Evolutionary conservation across 2,113 vertebrate species (phyloP).

Genomic region (Daboia siamensis): DNA sequence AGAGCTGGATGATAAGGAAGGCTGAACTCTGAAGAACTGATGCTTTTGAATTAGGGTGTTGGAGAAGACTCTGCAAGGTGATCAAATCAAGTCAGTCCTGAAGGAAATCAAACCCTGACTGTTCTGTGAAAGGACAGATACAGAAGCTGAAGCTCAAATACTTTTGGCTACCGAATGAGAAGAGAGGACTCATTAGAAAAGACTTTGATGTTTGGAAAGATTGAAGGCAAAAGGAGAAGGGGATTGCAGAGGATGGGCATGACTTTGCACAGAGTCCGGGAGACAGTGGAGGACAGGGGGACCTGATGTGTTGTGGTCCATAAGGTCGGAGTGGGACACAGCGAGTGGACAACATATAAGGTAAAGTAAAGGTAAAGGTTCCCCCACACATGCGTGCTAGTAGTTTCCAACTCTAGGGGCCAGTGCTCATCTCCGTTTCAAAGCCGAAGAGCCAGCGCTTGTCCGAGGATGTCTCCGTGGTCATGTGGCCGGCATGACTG

Average conservation of each 20-base stretch:
- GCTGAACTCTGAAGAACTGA: neutral
- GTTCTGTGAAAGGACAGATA: neutral
- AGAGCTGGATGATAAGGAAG: neutral
- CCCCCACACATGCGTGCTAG: too few species aligned
- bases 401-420: too few species aligned
- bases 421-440: too few species aligned
- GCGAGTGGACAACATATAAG: neutral
- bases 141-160: neutral
- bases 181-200: neutral
- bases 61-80: neutral
- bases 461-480: too few species aligned
- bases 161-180: neutral
- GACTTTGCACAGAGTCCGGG: neutral
- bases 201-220: neutral
- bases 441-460: too few species aligned
- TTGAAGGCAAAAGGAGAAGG: neutral
- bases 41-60: neutral
- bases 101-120: neutral
- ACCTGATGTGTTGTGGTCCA: neutral
- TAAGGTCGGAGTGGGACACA: neutral
- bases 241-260: neutral
- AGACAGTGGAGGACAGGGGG: neutral
- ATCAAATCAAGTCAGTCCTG: neutral
- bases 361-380: too few species aligned
- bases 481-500: too few species aligned